Conservation (phyloP, 2,888 invertebrate genomes). For the Cordilura impudica region DNA sequence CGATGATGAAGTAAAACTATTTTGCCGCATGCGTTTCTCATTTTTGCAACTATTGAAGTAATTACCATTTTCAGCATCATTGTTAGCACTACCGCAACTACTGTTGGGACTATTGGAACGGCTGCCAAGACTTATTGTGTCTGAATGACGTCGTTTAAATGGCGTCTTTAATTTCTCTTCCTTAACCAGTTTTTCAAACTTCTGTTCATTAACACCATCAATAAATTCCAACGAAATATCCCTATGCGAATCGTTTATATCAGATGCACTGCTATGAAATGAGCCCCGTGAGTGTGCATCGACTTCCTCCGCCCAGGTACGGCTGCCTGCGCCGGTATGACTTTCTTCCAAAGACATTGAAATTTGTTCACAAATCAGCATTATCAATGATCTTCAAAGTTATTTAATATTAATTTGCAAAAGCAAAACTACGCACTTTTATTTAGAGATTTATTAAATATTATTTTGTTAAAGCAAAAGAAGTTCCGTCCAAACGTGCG, state of each 20-base stretch:
- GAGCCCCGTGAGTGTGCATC: constrained; percentile 38
- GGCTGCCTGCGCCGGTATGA: background rate
- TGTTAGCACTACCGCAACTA: constrained; percentile 61
- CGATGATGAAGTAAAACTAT: constrained; percentile 73
- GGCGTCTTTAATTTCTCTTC: constrained; percentile 77
- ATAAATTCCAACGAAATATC: constrained; percentile 66
- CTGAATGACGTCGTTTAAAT: constrained; percentile 76
- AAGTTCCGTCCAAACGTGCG: background rate
- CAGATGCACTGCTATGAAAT: constrained; percentile 40
- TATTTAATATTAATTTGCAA: background rate
- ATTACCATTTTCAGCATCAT: constrained; percentile 20
- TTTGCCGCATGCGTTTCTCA: constrained; percentile 73
- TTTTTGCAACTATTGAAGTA: constrained; percentile 65
- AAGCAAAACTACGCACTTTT: too few relatives aligned
- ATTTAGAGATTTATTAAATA: background rate
- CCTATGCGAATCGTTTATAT: constrained; percentile 44
- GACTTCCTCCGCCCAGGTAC: constrained; percentile 49
- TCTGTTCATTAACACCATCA: constrained; percentile 75
- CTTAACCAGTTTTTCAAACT: constrained; percentile 75
- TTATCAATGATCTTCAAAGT: background rate
- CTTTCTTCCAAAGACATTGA: constrained; percentile 41
- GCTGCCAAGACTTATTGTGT: constrained; percentile 72
- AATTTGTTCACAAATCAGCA: constrained; percentile 40
- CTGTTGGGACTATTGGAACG: constrained; percentile 74
- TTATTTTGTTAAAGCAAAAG: background rate